These are phyloP conservation scores for Thymelicus lineola DNA, from an alignment of 2,888 invertebrate genomes.

Conservation along the genomic window DNA sequence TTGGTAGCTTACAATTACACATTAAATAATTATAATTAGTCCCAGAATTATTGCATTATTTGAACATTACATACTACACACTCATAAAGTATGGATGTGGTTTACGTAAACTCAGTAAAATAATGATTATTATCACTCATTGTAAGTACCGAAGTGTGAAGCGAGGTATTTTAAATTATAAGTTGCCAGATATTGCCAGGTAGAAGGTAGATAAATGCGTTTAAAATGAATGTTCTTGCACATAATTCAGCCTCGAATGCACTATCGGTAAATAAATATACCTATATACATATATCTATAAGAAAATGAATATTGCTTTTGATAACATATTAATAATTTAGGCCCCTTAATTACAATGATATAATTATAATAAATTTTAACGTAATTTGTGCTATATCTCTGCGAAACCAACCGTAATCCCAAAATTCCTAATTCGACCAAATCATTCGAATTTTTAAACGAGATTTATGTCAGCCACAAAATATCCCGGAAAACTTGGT, in stretches of 20 bases:
- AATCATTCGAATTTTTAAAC: no score
- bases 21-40: slow-evolving; percentile 49
- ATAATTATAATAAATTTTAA: neutral
- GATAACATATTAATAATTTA: no score
- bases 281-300: no score
- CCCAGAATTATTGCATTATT: slow-evolving; percentile 53
- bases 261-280: no score
- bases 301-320: no score
- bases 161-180: slow-evolving; percentile 45
- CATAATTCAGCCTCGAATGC: neutral
- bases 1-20: slow-evolving; percentile 34
- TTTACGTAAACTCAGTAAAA: slow-evolving; percentile 29
- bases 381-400: neutral
- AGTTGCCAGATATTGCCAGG: slow-evolving; percentile 40
- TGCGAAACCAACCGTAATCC: neutral
- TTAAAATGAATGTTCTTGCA: neutral
- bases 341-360: no score
- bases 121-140: slow-evolving; percentile 39
- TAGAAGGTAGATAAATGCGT: neutral
- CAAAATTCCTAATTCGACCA: neutral
- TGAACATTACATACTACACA: slow-evolving; percentile 33
- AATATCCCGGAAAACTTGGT: no score
- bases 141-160: slow-evolving; percentile 56
- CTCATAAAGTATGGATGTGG: slow-evolving; percentile 26
- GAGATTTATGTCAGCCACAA: no score